A percentile compares a stretch with the other conserved stretches of the same genome.
Evolutionary conservation across 1,140 invertebrate species (phyloP).

Genomic region (Tyrophagus putrescentiae): DNA sequence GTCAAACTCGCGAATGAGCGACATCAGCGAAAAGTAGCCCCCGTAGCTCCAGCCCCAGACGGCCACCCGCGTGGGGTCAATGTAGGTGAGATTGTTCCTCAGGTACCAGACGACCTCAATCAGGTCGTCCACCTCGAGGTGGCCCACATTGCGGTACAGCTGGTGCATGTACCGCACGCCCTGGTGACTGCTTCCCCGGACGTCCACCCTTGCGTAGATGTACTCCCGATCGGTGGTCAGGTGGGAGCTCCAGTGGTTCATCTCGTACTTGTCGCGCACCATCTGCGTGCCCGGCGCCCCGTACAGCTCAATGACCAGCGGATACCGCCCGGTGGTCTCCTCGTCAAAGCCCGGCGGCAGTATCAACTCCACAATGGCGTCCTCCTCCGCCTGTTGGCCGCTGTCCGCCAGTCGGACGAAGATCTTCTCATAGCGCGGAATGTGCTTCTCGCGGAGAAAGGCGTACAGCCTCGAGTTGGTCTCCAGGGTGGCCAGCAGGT

Average conservation of each 20-base stretch:
- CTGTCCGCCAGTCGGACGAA: not conserved
- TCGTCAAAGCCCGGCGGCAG: constrained; percentile 71
- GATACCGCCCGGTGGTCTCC: constrained; percentile 77
- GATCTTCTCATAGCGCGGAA: constrained; percentile 9
- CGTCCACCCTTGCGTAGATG: constrained; percentile 65
- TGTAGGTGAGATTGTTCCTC: constrained; percentile 52
- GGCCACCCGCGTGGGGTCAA: constrained; percentile 52
- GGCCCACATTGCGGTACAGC: constrained; percentile 65
- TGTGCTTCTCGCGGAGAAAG: constrained; percentile 1
- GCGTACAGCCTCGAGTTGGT: not conserved
- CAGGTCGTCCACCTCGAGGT: constrained; percentile 73
- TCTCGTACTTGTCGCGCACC: constrained; percentile 26
- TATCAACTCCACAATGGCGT: constrained; percentile 55
- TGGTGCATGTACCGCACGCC: constrained; percentile 65
- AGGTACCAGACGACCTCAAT: constrained; percentile 61
- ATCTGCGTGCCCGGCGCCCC: constrained; percentile 73
- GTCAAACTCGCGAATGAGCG: constrained; percentile 47
- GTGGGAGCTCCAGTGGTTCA: constrained; percentile 33
- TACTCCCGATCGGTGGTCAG: constrained; percentile 30
- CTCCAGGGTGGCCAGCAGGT: constrained; percentile 11
- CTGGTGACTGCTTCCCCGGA: constrained; percentile 65
- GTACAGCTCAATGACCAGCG: constrained; percentile 67
- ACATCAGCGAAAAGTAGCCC: constrained; percentile 66
- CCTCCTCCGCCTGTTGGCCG: constrained; percentile 8
- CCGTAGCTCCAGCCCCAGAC: constrained; percentile 44